These are phyloP conservation scores for Trachurus trachurus DNA, from an alignment of 2,797 vertebrate genomes.

Conservation along the genomic window DNA sequence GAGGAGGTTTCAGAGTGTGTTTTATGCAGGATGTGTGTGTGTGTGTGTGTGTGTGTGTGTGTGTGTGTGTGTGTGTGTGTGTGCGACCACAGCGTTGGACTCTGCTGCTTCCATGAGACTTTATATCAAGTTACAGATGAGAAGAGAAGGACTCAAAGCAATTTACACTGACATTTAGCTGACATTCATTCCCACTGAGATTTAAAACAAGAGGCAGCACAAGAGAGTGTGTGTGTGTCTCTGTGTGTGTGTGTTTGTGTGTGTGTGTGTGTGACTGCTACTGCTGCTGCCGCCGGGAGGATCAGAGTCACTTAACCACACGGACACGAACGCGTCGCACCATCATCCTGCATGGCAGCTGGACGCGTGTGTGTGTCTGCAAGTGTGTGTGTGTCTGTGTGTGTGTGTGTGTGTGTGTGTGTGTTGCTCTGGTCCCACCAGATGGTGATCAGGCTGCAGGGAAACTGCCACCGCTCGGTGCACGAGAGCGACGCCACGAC, in stretches of 20 bases:
- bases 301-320: not conserved
- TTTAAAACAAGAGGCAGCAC: constrained; percentile 12
- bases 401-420: too few species aligned
- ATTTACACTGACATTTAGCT: constrained; percentile 32
- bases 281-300: not conserved
- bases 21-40: too few species aligned
- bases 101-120: not conserved
- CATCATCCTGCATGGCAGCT: not conserved
- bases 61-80: too few species aligned
- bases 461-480: not conserved
- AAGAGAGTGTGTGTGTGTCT: not conserved
- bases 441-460: not conserved
- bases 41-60: not conserved
- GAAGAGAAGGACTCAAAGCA: not conserved
- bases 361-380: too few species aligned
- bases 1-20: too few species aligned
- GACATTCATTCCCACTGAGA: constrained; percentile 7
- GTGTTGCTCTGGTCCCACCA: not conserved
- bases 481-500: too few species aligned
- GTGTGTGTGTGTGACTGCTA: too few species aligned
- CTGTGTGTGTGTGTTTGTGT: too few species aligned
- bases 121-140: constrained; percentile 14
- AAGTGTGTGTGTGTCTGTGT: too few species aligned
- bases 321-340: not conserved
- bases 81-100: not conserved